phyloP scores from a whole-genome alignment of 2,888 invertebrate species.

The Tenthredo notha region DNA sequence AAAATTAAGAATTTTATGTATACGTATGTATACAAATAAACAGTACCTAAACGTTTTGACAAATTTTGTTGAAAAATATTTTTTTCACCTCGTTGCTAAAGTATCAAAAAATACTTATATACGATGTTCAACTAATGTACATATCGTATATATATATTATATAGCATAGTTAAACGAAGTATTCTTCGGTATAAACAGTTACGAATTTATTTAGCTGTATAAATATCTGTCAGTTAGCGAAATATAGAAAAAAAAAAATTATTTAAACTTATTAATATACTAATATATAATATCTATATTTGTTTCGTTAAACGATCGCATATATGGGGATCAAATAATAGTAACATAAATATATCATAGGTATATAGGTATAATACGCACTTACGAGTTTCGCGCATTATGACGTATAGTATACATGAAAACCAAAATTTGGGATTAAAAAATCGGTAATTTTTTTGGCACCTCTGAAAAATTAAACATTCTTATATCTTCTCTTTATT shows the following conservation, averaged over 20 bases:
- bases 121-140: background rate
- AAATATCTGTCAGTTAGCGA: background rate
- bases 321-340: background rate
- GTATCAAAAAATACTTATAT: no score
- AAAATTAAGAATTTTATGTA: background rate
- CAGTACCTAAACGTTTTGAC: background rate
- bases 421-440: no score
- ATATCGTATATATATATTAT: background rate
- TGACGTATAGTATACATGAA: no score
- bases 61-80: constrained; percentile 6
- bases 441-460: no score
- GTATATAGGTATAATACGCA: no score
- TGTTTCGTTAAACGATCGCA: background rate
- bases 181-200: background rate
- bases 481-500: no score
- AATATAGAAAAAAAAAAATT: background rate
- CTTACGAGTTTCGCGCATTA: no score
- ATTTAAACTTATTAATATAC: background rate
- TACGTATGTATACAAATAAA: background rate
- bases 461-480: no score
- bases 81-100: background rate
- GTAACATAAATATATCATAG: background rate
- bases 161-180: background rate
- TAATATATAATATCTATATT: background rate
- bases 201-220: constrained; percentile 36